phyloP scores from a whole-genome alignment of 2,113 vertebrate species.

The Heterotilapia buettikoferi region DNA sequence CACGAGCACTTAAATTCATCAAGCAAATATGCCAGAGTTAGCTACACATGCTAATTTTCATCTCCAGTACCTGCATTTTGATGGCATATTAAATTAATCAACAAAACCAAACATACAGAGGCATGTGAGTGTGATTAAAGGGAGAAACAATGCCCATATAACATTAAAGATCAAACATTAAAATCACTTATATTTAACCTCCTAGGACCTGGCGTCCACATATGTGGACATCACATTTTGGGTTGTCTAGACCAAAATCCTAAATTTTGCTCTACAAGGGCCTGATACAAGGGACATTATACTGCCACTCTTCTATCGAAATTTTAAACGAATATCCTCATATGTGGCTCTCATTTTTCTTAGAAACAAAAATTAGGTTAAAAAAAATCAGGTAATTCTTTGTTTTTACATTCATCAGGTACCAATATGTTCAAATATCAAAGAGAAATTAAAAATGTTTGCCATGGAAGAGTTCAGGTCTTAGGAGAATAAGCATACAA shows the following conservation, averaged over 20 bases:
- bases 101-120: neutral
- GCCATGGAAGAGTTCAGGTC: neutral
- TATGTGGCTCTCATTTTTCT: too few relatives aligned
- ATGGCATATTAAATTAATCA: neutral
- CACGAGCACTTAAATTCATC: neutral
- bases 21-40: neutral
- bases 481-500: neutral
- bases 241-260: too few relatives aligned
- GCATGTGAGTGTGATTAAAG: neutral
- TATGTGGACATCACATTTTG: too few relatives aligned
- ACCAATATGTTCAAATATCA: neutral
- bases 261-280: fast-evolving
- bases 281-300: too few relatives aligned
- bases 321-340: too few relatives aligned
- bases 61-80: neutral
- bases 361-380: fast-evolving
- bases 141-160: neutral
- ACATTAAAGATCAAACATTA: neutral
- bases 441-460: neutral
- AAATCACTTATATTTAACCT: neutral
- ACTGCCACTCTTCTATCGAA: fast-evolving
- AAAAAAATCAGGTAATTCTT: neutral
- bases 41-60: neutral
- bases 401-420: neutral
- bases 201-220: too few relatives aligned